phyloP scores from a whole-genome alignment of 2,888 invertebrate species.

The Dugesia japonica region DNA sequence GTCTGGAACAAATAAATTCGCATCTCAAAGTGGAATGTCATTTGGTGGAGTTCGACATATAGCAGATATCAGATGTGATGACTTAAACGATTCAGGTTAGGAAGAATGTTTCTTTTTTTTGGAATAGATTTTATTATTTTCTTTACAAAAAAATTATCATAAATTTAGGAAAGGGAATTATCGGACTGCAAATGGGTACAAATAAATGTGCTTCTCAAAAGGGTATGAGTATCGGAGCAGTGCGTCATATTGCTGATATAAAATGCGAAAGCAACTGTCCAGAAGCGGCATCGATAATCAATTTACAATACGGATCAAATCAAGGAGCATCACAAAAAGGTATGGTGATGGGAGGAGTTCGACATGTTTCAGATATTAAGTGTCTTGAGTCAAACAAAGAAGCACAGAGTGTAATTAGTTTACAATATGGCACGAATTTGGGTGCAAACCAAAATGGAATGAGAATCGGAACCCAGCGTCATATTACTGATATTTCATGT shows the following conservation, averaged over 20 bases:
- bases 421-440: slow-evolving; percentile 45
- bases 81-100: slow-evolving; percentile 34
- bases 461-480: slow-evolving; percentile 39
- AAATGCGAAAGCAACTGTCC: slow-evolving; percentile 21
- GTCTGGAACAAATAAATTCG: slow-evolving; percentile 33
- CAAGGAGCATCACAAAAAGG: slow-evolving; percentile 36
- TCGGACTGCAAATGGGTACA: slow-evolving; percentile 43
- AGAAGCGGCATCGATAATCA: slow-evolving; percentile 33
- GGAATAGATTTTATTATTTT: background rate
- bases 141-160: too few relatives aligned
- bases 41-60: slow-evolving; percentile 43
- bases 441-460: slow-evolving; percentile 41
- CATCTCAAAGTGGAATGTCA: slow-evolving; percentile 39
- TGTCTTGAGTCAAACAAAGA: slow-evolving; percentile 40
- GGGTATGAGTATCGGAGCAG: slow-evolving; percentile 39
- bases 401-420: slow-evolving; percentile 41
- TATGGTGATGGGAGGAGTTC: slow-evolving; percentile 42
- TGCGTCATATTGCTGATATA: slow-evolving; percentile 40
- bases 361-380: slow-evolving; percentile 44
- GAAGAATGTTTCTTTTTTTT: background rate
- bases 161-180: slow-evolving; percentile 39
- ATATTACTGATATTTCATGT: slow-evolving; percentile 38
- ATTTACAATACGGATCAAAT: slow-evolving; percentile 36
- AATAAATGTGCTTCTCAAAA: slow-evolving; percentile 44
- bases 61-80: slow-evolving; percentile 43